A percentile compares a stretch with the other conserved stretches of the same genome.
Conservation (phyloP, 1,140 invertebrate genomes). For the Drosophila neocordata region DNA sequence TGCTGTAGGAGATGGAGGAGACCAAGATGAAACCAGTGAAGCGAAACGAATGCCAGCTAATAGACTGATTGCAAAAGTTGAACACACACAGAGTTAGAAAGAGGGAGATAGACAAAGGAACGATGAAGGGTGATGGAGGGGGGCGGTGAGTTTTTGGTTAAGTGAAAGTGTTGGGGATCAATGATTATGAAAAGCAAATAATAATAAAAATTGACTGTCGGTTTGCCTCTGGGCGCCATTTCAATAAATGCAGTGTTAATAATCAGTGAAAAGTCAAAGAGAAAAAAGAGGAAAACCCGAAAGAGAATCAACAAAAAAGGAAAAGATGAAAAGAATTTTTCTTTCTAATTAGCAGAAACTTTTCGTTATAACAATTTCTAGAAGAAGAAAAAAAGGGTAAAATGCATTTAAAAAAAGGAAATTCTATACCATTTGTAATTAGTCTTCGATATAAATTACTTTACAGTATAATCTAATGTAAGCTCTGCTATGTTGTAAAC, state of each 20-base stretch:
- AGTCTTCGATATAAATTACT: conserved; percentile 1
- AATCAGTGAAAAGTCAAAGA: conserved; percentile 7
- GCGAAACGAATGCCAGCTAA: conserved; percentile 57
- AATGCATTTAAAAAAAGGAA: neutral
- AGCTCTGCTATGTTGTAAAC: neutral
- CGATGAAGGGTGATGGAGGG: neutral
- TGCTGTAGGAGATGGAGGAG: conserved; percentile 8
- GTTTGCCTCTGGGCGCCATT: conserved; percentile 55
- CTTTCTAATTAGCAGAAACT: neutral
- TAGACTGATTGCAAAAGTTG: conserved; percentile 68
- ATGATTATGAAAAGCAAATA: conserved; percentile 67
- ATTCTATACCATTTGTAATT: conserved; percentile 4
- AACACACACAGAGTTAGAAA: conserved; percentile 21
- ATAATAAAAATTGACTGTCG: conserved; percentile 52
- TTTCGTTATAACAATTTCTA: neutral
- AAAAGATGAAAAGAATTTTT: conserved; percentile 1
- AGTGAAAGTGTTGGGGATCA: conserved; percentile 64
- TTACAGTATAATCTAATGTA: neutral
- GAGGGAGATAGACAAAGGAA: conserved; percentile 6
- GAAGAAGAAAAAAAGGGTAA: neutral
- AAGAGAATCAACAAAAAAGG: neutral
- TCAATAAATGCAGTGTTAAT: conserved; percentile 41
- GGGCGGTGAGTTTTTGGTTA: conserved; percentile 8
- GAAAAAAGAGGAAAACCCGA: too few relatives aligned
- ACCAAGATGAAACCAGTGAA: conserved; percentile 41